Evolutionary conservation across 2,888 invertebrate genomes (phyloP).

Genomic region (Cataglyphis rosenhaueri): DNA sequence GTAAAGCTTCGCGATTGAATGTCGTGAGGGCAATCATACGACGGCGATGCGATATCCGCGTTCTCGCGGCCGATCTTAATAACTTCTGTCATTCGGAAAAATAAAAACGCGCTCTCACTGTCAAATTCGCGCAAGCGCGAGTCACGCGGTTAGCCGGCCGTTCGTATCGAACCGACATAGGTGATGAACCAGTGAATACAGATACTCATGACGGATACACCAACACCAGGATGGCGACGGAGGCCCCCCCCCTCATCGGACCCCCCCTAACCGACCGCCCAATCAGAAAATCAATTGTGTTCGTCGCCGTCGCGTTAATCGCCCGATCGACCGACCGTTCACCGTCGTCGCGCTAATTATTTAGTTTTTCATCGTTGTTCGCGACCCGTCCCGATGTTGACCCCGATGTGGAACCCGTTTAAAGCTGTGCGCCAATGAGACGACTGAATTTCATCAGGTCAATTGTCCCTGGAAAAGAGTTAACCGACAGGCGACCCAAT

Average conservation of each 20-base stretch:
- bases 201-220: conserved; percentile 31
- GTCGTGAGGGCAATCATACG: not conserved
- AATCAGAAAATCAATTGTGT: conserved; percentile 59
- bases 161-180: conserved; percentile 38
- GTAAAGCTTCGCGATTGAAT: not conserved
- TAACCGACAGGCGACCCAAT: not conserved
- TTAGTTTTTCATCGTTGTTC: conserved; percentile 49
- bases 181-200: conserved; percentile 19
- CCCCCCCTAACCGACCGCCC: not conserved
- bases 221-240: not conserved
- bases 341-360: conserved; percentile 53
- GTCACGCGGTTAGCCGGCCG: not conserved
- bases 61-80: not conserved
- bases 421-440: conserved; percentile 9
- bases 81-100: conserved; percentile 16
- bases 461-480: not conserved
- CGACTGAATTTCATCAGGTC: not conserved
- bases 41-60: not conserved
- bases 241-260: not conserved
- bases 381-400: conserved; percentile 23
- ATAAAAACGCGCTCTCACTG: conserved; percentile 31
- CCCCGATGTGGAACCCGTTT: conserved; percentile 12
- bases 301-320: conserved; percentile 53
- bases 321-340: conserved; percentile 44
- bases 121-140: conserved; percentile 43